Evolutionary conservation across 2,113 vertebrate species (phyloP).

Genomic region (Polypterus bichir): DNA sequence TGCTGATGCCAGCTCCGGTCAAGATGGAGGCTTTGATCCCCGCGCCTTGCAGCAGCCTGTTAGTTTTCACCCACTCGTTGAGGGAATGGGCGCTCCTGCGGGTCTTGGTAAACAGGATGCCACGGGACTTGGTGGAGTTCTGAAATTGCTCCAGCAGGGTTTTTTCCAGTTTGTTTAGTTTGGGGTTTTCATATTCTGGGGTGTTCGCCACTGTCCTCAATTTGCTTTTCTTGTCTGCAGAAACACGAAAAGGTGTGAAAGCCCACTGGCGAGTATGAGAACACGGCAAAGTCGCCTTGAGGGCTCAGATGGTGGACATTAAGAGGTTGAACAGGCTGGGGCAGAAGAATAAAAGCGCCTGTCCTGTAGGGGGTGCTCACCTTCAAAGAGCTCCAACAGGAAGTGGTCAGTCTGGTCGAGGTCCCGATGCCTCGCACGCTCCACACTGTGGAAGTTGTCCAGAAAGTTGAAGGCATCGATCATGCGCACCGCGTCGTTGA

Average conservation of each 20-base stretch:
- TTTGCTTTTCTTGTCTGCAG: too few relatives aligned
- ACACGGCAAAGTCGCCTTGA: background rate
- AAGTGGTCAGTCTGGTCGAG: constrained; percentile 49
- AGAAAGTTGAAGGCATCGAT: constrained; percentile 59
- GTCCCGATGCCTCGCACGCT: constrained; percentile 9
- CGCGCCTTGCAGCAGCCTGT: constrained; percentile 18
- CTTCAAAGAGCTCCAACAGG: constrained; percentile 49
- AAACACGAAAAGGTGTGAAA: background rate
- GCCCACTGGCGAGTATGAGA: background rate
- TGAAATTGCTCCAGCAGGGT: constrained; percentile 57
- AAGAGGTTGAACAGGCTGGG: too few relatives aligned
- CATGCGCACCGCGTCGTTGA: constrained; percentile 66
- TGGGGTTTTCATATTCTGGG: constrained; percentile 59
- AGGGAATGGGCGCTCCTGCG: constrained; percentile 61
- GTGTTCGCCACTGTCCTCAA: constrained; percentile 20
- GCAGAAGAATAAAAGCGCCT: too few relatives aligned
- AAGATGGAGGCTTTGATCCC: constrained; percentile 52
- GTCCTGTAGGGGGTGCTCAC: constrained; percentile 33
- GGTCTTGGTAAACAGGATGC: constrained; percentile 71
- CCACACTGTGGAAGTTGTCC: constrained; percentile 46
- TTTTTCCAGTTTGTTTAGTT: constrained; percentile 52
- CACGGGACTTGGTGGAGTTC: constrained; percentile 27
- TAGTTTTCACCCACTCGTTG: constrained; percentile 59
- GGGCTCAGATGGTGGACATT: background rate
- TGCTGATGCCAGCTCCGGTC: constrained; percentile 53